Evolutionary conservation across 1,140 invertebrate genomes (phyloP).

Genomic region (Oedothorax gibbosus): DNA sequence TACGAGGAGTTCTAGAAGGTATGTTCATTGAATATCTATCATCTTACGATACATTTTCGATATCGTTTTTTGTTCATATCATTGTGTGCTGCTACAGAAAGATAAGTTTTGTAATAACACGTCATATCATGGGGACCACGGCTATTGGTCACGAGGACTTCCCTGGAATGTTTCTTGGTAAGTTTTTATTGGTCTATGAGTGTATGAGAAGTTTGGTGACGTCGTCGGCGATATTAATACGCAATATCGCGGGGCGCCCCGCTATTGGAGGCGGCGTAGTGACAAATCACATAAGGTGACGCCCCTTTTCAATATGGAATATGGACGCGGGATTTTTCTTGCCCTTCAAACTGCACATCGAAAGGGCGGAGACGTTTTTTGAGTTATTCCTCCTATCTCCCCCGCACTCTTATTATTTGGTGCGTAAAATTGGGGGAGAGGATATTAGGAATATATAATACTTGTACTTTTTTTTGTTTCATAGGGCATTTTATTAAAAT

Average conservation of each 20-base stretch:
- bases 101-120: too few species aligned
- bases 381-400: neutral
- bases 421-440: neutral
- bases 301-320: conserved; percentile 61
- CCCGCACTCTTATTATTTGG: neutral
- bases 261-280: conserved; percentile 51
- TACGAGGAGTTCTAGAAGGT: too few species aligned
- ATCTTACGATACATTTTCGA: too few species aligned
- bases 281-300: conserved; percentile 56
- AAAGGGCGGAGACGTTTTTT: conserved; percentile 44
- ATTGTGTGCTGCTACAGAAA: too few species aligned
- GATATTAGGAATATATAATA: too few species aligned
- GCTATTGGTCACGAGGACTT: neutral
- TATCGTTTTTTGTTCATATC: too few species aligned
- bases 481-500: neutral
- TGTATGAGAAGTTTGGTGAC: conserved; percentile 53
- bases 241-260: conserved; percentile 49
- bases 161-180: conserved; percentile 7
- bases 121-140: too few species aligned
- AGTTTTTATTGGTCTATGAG: conserved; percentile 53
- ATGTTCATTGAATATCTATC: too few species aligned
- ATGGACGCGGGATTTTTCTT: conserved; percentile 51
- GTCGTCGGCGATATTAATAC: conserved; percentile 55
- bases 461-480: neutral
- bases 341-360: conserved; percentile 23